phyloP scores from a whole-genome alignment of 2,888 invertebrate species.

The Ectemnius continuus region DNA sequence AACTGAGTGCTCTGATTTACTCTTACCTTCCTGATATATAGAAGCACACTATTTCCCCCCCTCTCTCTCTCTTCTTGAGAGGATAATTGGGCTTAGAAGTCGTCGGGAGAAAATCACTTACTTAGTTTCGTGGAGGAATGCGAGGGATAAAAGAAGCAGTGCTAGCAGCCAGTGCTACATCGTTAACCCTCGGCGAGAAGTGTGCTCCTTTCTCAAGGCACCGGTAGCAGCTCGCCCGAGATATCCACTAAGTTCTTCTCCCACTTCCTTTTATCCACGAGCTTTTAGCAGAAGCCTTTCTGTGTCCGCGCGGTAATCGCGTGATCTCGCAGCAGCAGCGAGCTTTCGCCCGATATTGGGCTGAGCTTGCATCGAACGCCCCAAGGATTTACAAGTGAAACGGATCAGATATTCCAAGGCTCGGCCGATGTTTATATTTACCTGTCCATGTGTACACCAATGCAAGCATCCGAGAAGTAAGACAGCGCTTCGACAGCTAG shows the following conservation, averaged over 20 bases:
- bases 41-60: too few relatives aligned
- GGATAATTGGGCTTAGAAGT: too few relatives aligned
- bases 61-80: too few relatives aligned
- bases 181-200: not conserved
- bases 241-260: not conserved
- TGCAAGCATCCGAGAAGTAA: slow-evolving; percentile 1
- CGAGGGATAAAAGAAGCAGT: too few relatives aligned
- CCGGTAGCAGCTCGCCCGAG: not conserved
- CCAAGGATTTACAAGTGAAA: slow-evolving; percentile 45
- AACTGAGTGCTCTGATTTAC: too few relatives aligned
- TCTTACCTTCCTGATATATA: too few relatives aligned
- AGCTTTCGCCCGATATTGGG: slow-evolving; percentile 55
- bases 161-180: too few relatives aligned
- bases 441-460: not conserved
- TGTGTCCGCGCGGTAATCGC: slow-evolving; percentile 70
- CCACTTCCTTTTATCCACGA: slow-evolving; percentile 46
- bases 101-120: too few relatives aligned
- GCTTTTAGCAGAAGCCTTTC: slow-evolving; percentile 72
- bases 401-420: slow-evolving; percentile 49
- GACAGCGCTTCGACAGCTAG: slow-evolving; percentile 5
- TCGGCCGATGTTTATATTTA: too few relatives aligned
- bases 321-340: slow-evolving; percentile 63
- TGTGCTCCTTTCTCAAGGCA: not conserved
- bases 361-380: slow-evolving; percentile 35
- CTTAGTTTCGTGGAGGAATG: too few relatives aligned